These are phyloP conservation scores for Aphodius granarius DNA, from an alignment of 2,888 invertebrate species.

Conservation along the genomic window DNA sequence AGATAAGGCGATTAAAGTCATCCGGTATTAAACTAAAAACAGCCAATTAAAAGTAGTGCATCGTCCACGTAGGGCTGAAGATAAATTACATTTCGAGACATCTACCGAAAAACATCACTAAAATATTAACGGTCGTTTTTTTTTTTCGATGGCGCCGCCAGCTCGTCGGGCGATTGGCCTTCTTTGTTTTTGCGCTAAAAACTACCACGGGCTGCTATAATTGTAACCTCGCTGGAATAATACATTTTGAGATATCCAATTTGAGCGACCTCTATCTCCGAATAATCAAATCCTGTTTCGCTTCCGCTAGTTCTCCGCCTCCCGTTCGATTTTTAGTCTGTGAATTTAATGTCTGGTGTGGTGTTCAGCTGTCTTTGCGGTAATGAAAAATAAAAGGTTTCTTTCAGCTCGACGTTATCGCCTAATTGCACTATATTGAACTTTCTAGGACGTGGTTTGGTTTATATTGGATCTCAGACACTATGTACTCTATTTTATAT, in stretches of 20 bases:
- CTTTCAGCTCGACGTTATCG: not conserved
- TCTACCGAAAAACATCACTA: not conserved
- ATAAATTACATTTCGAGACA: not conserved
- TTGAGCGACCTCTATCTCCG: not conserved
- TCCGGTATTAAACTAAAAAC: not conserved
- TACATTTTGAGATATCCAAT: not conserved
- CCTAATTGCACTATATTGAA: not conserved
- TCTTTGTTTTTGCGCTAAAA: not conserved
- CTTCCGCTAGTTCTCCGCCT: not conserved
- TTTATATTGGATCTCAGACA: too few species aligned
- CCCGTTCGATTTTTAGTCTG: not conserved
- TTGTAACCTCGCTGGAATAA: not conserved
- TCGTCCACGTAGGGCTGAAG: not conserved
- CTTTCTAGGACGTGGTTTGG: too few species aligned
- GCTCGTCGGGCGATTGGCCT: not conserved
- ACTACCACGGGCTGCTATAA: not conserved
- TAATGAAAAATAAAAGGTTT: not conserved
- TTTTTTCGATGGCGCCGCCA: not conserved
- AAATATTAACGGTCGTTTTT: not conserved
- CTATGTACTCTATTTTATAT: too few species aligned
- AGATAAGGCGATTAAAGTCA: not conserved
- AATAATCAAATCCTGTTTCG: not conserved
- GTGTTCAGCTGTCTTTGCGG: not conserved
- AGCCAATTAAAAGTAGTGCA: not conserved
- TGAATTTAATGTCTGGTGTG: not conserved